Percentiles rank a stretch among this genome's conserved stretches.
Conservation (phyloP, 2,113 vertebrate species). For the Phasianus colchicus region DNA sequence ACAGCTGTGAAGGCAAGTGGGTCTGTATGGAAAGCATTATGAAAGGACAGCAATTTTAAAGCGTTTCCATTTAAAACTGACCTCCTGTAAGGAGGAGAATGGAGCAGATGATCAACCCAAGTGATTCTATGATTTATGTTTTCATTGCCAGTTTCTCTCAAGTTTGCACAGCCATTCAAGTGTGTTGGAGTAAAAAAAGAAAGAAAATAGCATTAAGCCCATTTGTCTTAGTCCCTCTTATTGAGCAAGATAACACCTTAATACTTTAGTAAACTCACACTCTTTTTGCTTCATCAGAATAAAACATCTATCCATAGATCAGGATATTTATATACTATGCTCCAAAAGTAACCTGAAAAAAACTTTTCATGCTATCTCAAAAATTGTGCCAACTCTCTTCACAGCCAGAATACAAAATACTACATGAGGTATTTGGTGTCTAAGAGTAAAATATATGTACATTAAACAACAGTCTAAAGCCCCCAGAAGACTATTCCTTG, state of each 20-base stretch:
- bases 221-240: background rate
- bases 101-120: background rate
- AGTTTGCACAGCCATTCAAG: background rate
- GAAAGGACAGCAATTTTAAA: background rate
- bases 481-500: background rate
- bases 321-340: background rate
- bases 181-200: conserved; percentile 7
- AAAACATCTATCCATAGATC: background rate
- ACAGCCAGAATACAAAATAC: background rate
- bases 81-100: background rate
- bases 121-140: background rate
- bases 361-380: background rate
- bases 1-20: background rate
- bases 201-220: background rate
- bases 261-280: background rate
- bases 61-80: background rate
- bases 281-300: background rate
- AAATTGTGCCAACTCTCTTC: conserved; percentile 4
- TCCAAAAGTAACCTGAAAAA: background rate
- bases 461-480: background rate
- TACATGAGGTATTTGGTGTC: background rate
- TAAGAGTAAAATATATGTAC: background rate
- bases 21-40: background rate
- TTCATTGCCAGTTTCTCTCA: background rate
- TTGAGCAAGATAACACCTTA: background rate